Evolutionary conservation across 2,113 vertebrate genomes (phyloP), one percentile per base, ranked within the genome.

Genomic region (Eretmodus cyanostictus): DNA sequence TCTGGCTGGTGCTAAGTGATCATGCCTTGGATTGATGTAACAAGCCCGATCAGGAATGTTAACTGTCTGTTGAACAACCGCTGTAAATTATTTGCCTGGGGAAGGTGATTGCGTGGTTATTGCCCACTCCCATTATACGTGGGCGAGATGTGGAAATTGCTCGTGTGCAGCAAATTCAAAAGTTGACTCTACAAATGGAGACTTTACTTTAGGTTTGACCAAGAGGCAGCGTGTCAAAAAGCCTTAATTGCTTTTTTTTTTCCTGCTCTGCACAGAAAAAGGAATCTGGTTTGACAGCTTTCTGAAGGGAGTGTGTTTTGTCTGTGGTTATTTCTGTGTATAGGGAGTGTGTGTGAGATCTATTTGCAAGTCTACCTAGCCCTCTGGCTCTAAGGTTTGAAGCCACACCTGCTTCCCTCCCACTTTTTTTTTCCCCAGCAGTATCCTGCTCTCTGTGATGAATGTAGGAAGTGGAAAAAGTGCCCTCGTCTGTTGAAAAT

Each of bases 201-300:
- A 53, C 86, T 76, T 83, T 24, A 85, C 85, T 76, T 76, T 55
- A 83, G 87, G 87, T 59, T 86, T 82, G 59, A 83, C 40, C 49
- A 9, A 61, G 47, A 89, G 82, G 59, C 82, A 89, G 85, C 87
- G 40, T 94, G 93, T 95, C 91, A 91, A 59, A 94, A 92, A 87
- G 82, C 12, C 80, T 80, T 89, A 83, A 92, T 89, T 40, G 29
- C 16, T 83, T 8, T 79, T 83, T 10, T 82, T 61, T 9, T 53
- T 82, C 7, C 1, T 19, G 84, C 3, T 22, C 14, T 81, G 88
- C 27, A 17, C 78, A 92, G 84, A n/a, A 92, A 68, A 92, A 86
- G 87, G 88, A 96, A 96, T 97, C 97, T 91, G 93, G 97, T 96
- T 93, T 87, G 93, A 93, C 97, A 85, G 93, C 94, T 95, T 95